Base-by-base conservation (phyloP, 2,113 vertebrate species). In the Cathartes aura region DNA sequence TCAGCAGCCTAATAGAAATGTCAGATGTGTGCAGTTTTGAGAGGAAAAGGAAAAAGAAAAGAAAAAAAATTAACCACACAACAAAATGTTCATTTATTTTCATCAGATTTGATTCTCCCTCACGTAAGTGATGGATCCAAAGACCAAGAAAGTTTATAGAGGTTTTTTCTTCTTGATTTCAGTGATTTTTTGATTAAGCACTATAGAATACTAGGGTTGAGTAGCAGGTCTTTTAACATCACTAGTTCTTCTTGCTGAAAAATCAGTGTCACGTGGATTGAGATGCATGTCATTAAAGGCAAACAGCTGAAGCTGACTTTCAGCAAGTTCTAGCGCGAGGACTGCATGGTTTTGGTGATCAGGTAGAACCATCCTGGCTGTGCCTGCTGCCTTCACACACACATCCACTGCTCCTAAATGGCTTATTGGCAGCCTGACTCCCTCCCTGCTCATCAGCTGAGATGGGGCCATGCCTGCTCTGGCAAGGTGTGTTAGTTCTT, bases 1-100 rank as follows among this genome's bases (percentile, higher is more conserved):
- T 83, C 95, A 89, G 43, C 64, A 87, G 53, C 82, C 82, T 94
- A 94, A 93, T 88, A 91, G 78, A 97, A 94, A 97, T 82, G 82
- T 94, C 95, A 95, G 63, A 52, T 67, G 40, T 76, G 55, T 47
- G 60, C 15, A 71, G 62, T 52, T 94, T 84, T 58, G n/a, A 76
- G 90, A 70, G 59, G 80, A 83, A 53, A 36, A 63, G 70, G 15
- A 40, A 87, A 78, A 84, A 67, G 60, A 30, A 91, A 87, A 70
- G 30, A 21, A 82, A 81, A 94, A 70, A 62, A 82, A 72, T 47
- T 85, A 94, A 29, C 50, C 42, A 38, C 59, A 66, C 50, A 94
- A 52, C 48, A 91, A 82, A 94, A 90, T 72, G 73, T 91, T 93
- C 53, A 79, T 95, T 94, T 91, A 79, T 94, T 92, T 97, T 87